Conservation (phyloP, 2,113 vertebrate genomes). For the Poeciliopsis prolifica region DNA sequence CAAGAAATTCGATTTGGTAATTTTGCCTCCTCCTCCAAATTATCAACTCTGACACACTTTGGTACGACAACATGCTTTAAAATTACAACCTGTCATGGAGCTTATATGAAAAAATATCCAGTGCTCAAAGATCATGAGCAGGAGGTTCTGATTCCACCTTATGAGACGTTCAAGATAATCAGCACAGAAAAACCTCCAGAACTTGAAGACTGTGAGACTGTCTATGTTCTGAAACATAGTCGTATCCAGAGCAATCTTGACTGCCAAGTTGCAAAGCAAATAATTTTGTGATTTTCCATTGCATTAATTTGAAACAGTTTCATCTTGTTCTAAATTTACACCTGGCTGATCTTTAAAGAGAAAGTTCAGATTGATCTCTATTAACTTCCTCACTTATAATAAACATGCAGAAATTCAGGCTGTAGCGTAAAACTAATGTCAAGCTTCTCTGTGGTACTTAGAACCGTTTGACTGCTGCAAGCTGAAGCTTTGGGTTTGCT, state of each 20-base stretch:
- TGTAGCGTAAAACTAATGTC: too few relatives aligned
- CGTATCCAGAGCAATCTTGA: conserved; percentile 7
- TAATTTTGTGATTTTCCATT: background rate
- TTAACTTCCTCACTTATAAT: too few relatives aligned
- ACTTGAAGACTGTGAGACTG: background rate
- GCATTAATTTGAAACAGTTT: too few relatives aligned
- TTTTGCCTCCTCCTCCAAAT: conserved; percentile 18
- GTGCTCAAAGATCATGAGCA: rapidly evolving
- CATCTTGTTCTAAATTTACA: too few relatives aligned
- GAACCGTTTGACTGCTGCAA: too few relatives aligned
- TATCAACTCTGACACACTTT: rapidly evolving
- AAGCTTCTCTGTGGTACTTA: too few relatives aligned
- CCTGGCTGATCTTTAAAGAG: too few relatives aligned
- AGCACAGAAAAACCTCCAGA: too few relatives aligned
- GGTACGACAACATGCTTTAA: conserved; percentile 15
- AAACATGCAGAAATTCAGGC: too few relatives aligned
- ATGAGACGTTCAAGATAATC: background rate
- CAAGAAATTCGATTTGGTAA: conserved; percentile 24
- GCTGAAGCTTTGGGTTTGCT: too few relatives aligned
- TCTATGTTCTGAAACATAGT: conserved; percentile 3
- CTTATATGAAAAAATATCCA: background rate
- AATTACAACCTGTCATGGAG: conserved; percentile 20
- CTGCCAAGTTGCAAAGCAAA: background rate
- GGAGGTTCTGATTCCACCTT: conserved; percentile 6
- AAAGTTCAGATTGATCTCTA: too few relatives aligned